Evolutionary conservation across 2,888 invertebrate genomes (phyloP).

Genomic region (Lasioglossum pauxillum): DNA sequence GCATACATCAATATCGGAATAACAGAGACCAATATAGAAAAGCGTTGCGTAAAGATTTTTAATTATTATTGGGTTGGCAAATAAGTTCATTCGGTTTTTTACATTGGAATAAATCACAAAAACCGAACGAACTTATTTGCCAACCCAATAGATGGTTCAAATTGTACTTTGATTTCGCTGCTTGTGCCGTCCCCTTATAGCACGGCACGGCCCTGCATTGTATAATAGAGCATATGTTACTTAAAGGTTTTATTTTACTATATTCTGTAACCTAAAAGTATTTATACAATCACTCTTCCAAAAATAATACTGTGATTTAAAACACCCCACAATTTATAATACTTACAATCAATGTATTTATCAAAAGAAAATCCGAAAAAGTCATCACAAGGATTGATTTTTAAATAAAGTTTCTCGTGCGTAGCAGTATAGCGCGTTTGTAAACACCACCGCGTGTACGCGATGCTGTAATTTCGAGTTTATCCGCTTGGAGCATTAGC

Average conservation of each 20-base stretch:
- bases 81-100: too few relatives aligned
- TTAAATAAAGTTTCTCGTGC: not conserved
- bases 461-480: conserved; percentile 41
- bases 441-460: not conserved
- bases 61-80: too few relatives aligned
- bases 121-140: too few relatives aligned
- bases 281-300: not conserved
- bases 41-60: too few relatives aligned
- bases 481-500: conserved; percentile 32
- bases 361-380: not conserved
- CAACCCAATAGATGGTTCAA: too few relatives aligned
- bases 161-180: too few relatives aligned
- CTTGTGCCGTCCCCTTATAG: too few relatives aligned
- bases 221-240: not conserved
- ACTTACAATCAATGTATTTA: not conserved
- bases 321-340: not conserved
- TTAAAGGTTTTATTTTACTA: not conserved
- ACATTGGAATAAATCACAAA: too few relatives aligned
- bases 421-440: not conserved
- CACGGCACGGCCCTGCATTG: too few relatives aligned
- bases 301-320: not conserved
- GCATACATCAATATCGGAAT: too few relatives aligned
- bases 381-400: not conserved
- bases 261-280: not conserved
- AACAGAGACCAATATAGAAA: too few relatives aligned